Base-by-base conservation (phyloP, 2,888 invertebrate species). In the Vandiemenella viatica region DNA sequence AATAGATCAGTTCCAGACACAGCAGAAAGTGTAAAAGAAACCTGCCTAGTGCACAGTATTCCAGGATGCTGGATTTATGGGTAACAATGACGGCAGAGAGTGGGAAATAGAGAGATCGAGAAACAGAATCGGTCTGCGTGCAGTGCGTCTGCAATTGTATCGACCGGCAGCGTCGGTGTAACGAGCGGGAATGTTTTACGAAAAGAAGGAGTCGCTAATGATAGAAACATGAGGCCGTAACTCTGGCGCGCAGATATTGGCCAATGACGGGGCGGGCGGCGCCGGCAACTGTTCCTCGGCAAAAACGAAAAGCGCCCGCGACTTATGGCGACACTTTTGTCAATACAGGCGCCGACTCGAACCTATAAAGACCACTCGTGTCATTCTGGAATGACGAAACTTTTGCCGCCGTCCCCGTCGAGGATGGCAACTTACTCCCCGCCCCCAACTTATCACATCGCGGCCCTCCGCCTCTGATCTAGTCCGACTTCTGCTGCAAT, bases 351-450 rank as follows among this genome's bases (percentile, higher is more conserved):
- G 38, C 38, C 43, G 43, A 18, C 18, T 37, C 26, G 23, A 50
- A 51, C 66, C 69, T 67, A 71, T 72, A 72, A 72, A 72, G 70
- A 70, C 68, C 72, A 72, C 71, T 72, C 69, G 72, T 70, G 72
- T 71, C 71, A 70, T 68, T 64, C 67, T 65, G 67, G 69, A 71
- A 71, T 71, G 70, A 70, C 68, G 67, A 70, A 70, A 70, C 67
- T 70, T 70, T 69, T 64, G 65, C 66, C 65, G 63, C 67, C 67
- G 67, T 68, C 66, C 63, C 56, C 19, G 10, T 4, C n/a, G 6
- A 10, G n/a, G 2, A 8, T 17, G 3, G 3, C 38, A 3, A 8
- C 17, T 3, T 38, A 8, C 2, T 17, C 17, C 16, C 38, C 38
- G 32, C n/a, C 32, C 32, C 32, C 32, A 32, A 32, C 32, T 32